Percentiles rank a stretch among this genome's conserved stretches.
Conservation (phyloP, 92 coral and sea anemone genomes). For the Palythoa grandiflora region DNA sequence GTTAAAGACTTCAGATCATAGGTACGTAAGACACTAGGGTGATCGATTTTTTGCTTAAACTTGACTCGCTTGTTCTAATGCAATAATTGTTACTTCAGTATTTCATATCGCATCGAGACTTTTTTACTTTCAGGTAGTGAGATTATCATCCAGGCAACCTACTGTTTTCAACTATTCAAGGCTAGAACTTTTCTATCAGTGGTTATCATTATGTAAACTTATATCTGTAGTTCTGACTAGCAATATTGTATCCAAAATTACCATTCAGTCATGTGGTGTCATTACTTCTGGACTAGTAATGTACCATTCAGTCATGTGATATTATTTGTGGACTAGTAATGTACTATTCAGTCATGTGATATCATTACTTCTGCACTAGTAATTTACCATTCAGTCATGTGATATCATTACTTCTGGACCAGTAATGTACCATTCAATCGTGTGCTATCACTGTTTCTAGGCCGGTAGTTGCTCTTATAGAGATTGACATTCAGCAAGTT, state of each 20-base stretch:
- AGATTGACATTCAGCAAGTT: constrained; percentile 93
- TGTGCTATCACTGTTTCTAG: constrained; percentile 41
- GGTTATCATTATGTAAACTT: background rate
- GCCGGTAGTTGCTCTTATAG: constrained; percentile 94
- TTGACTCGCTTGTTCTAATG: background rate
- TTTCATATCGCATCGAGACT: background rate
- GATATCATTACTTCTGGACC: background rate
- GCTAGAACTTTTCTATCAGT: background rate
- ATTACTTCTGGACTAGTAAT: background rate
- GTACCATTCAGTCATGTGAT: background rate
- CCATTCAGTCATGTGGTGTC: background rate
- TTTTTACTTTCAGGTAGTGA: background rate
- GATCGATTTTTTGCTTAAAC: background rate
- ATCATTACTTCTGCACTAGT: too few species aligned
- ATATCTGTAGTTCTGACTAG: background rate
- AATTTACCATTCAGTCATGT: background rate
- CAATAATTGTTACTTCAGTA: background rate
- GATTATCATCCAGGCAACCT: background rate
- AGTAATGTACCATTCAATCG: background rate
- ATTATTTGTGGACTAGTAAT: background rate
- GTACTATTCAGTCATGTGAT: background rate
- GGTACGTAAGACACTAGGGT: constrained; percentile 50
- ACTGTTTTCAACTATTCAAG: background rate
- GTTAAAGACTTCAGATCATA: constrained; percentile 97
- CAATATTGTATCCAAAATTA: background rate